Conservation (phyloP, 2,797 vertebrate species). For the Danio choprae region DNA sequence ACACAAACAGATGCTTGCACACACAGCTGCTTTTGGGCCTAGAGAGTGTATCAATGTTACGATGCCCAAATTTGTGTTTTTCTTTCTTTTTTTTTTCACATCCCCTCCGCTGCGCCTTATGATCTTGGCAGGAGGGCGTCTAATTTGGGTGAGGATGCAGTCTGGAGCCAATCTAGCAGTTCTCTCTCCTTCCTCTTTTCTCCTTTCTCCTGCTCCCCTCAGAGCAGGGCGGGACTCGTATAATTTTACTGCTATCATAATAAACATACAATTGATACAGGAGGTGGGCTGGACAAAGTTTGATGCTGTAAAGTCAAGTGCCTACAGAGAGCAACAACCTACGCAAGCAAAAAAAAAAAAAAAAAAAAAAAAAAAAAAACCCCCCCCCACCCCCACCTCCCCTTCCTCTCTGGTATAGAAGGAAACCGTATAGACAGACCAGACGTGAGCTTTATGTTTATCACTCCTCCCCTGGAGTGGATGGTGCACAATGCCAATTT, state of each 20-base stretch:
- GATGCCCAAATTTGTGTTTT: conserved; percentile 35
- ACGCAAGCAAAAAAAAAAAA: conserved; percentile 16
- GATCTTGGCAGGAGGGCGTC: conserved; percentile 60
- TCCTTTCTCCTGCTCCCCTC: conserved; percentile 39
- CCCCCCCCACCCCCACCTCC: conserved; percentile 17
- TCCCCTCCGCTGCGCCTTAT: conserved; percentile 54
- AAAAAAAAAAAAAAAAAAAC: not conserved
- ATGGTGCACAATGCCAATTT: conserved; percentile 50
- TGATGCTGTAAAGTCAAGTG: conserved; percentile 59
- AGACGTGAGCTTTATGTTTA: conserved; percentile 42
- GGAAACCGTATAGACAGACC: conserved; percentile 30
- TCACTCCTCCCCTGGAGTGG: conserved; percentile 36
- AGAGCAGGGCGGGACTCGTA: conserved; percentile 49
- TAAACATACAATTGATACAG: conserved; percentile 66
- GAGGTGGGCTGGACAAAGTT: conserved; percentile 46
- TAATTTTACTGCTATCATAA: conserved; percentile 63
- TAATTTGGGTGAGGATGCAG: conserved; percentile 62
- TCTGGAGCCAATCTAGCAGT: conserved; percentile 51
- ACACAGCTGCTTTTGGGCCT: conserved; percentile 51
- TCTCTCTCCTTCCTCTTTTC: conserved; percentile 22
- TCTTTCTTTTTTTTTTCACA: conserved; percentile 32
- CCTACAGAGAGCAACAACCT: conserved; percentile 38
- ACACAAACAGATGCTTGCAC: conserved; percentile 16
- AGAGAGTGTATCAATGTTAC: conserved; percentile 32
- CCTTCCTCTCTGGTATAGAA: conserved; percentile 17